Conservation (phyloP, 2,888 invertebrate species). For the Trissolcus brochymenae region DNA sequence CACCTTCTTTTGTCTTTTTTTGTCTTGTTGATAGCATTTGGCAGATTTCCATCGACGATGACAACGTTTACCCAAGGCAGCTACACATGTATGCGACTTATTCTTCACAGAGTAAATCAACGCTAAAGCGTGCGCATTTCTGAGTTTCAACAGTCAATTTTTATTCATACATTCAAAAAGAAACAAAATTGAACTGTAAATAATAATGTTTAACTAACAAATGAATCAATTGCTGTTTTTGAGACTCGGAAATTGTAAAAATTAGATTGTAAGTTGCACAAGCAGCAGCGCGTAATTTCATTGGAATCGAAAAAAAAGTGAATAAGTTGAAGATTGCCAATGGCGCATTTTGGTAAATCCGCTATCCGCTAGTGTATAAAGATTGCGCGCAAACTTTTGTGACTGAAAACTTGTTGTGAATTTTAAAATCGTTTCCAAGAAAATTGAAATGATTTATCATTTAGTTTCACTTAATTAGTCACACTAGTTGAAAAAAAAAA, state of each 20-base stretch:
- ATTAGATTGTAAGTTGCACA: not conserved
- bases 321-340: not conserved
- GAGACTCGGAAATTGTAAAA: not conserved
- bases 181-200: not conserved
- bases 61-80: slow-evolving; percentile 90
- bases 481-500: slow-evolving; percentile 24
- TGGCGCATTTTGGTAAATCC: slow-evolving; percentile 9
- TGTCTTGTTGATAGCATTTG: slow-evolving; percentile 83
- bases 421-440: not conserved
- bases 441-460: not conserved
- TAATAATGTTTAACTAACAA: not conserved
- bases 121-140: slow-evolving; percentile 65
- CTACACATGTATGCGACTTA: slow-evolving; percentile 88
- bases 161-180: not conserved
- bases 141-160: slow-evolving; percentile 61
- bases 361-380: slow-evolving; percentile 61
- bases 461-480: slow-evolving; percentile 9
- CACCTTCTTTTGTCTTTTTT: slow-evolving; percentile 70
- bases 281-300: not conserved
- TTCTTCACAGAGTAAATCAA: slow-evolving; percentile 71
- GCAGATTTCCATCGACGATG: slow-evolving; percentile 89
- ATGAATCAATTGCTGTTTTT: not conserved
- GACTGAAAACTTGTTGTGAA: slow-evolving; percentile 22
- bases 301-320: not conserved
- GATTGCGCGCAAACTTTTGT: slow-evolving; percentile 53